Percentiles rank a stretch among this genome's conserved stretches.
Conservation (phyloP, 1,140 invertebrate genomes). For the Lepidurus packardi region DNA sequence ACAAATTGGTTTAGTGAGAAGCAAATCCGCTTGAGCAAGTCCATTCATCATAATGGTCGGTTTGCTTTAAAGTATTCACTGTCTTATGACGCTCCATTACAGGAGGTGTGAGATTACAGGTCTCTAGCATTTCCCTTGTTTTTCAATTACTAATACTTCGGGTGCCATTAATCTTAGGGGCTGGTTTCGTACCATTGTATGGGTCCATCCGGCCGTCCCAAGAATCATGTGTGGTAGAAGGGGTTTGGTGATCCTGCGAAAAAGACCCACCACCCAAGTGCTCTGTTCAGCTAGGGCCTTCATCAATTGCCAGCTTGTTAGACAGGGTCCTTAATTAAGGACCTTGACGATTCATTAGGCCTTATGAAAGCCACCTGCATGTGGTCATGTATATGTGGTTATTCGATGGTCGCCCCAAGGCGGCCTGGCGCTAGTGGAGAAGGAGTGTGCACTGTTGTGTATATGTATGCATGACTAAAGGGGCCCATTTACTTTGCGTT, state of each 20-base stretch:
- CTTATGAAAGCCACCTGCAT: constrained; percentile 21
- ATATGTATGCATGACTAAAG: constrained; percentile 3
- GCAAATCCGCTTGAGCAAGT: not conserved
- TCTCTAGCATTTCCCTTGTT: not conserved
- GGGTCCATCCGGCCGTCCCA: not conserved
- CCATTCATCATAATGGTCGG: not conserved
- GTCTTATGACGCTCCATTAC: not conserved
- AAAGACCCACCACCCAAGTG: not conserved
- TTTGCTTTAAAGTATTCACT: not conserved
- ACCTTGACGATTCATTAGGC: constrained; percentile 21
- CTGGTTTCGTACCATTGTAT: not conserved
- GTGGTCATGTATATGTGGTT: not conserved
- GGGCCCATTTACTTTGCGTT: not conserved
- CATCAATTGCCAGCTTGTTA: constrained; percentile 19
- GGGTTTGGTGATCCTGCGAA: not conserved
- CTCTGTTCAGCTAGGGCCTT: not conserved
- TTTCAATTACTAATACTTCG: not conserved
- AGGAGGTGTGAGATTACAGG: constrained; percentile 8
- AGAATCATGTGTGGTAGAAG: not conserved
- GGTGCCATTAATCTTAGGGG: constrained; percentile 2
- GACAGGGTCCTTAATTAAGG: constrained; percentile 18
- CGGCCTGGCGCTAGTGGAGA: not conserved
- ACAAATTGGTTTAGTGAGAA: not conserved
- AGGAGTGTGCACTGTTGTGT: not conserved
- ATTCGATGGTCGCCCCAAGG: not conserved